Percentiles rank a stretch among this genome's conserved stretches.
phyloP scores from a whole-genome alignment of 2,888 invertebrate species.

The Choreutis nemorana region DNA sequence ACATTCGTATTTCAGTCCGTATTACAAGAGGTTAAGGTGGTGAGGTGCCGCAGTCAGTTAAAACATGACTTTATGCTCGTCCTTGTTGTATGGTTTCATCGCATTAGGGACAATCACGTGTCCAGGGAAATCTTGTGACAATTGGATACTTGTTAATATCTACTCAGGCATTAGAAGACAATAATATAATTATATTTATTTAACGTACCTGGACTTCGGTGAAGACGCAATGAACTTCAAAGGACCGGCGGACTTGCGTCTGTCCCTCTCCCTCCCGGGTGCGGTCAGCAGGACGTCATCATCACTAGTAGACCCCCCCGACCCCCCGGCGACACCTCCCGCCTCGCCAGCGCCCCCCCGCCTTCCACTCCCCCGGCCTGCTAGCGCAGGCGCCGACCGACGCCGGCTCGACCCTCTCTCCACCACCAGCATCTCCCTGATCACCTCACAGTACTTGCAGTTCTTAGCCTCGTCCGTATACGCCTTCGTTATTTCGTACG shows the following conservation, averaged over 20 bases:
- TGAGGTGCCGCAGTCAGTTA: no score
- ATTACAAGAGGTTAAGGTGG: no score
- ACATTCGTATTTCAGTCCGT: no score
- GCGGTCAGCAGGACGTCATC: conserved; percentile 53
- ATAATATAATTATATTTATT: conserved; percentile 1
- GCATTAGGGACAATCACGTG: conserved; percentile 33
- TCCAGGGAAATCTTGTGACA: conserved; percentile 24
- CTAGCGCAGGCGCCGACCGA: conserved; percentile 65
- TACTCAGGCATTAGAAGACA: conserved; percentile 5
- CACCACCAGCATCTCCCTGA: conserved; percentile 50
- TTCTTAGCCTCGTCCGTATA: conserved; percentile 46
- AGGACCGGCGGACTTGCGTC: conserved; percentile 65
- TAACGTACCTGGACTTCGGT: conserved; percentile 46
- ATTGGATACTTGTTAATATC: conserved; percentile 14
- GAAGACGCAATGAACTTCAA: conserved; percentile 45
- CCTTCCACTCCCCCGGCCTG: conserved; percentile 51
- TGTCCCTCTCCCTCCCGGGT: conserved; percentile 38
- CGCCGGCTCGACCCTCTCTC: conserved; percentile 53
- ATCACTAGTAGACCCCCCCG: conserved; percentile 47
- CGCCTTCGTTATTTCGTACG: conserved; percentile 52
- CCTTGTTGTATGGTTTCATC: conserved; percentile 39
- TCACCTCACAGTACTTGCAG: conserved; percentile 60
- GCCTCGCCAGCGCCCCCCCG: no score
- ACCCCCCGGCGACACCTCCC: no score
- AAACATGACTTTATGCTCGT: conserved; percentile 22